These are phyloP conservation scores for Eublepharis macularius DNA, from an alignment of 2,113 vertebrate genomes.

Conservation along the genomic window DNA sequence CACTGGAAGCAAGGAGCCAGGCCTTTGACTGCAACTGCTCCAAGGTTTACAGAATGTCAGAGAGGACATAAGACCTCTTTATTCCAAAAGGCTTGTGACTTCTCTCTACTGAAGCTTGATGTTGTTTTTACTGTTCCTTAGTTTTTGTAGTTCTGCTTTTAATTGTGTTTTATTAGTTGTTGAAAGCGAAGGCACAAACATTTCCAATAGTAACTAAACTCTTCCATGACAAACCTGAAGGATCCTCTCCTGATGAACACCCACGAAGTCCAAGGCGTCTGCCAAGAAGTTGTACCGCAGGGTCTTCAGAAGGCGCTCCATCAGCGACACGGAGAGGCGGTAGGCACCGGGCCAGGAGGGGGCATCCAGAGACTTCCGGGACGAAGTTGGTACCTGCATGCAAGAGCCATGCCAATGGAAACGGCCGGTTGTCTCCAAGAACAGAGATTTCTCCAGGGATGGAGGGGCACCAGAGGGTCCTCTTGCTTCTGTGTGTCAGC, in stretches of 20 bases:
- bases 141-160: not conserved
- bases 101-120: too few species aligned
- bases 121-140: too few species aligned
- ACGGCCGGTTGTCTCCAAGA: not conserved
- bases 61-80: not conserved
- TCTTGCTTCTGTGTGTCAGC: not conserved
- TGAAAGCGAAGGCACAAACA: not conserved
- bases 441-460: not conserved
- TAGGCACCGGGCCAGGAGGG: conserved; percentile 96
- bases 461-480: not conserved
- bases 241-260: conserved; percentile 96
- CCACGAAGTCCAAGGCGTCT: conserved; percentile 92
- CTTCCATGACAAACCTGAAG: conserved; percentile 80
- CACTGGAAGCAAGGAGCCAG: too few species aligned
- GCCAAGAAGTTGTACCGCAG: conserved; percentile 96
- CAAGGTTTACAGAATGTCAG: not conserved
- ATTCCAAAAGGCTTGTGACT: not conserved
- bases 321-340: conserved; percentile 91
- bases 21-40: too few species aligned
- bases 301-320: conserved; percentile 94
- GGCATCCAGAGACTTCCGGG: conserved; percentile 87
- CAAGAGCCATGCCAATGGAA: not conserved
- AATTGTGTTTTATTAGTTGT: not conserved
- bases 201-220: not conserved
- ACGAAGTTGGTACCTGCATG: conserved; percentile 75